Evolutionary conservation across 2,888 invertebrate species (phyloP), one percentile per base, ranked within the genome.

Genomic region (Scaptomyza parva): DNA sequence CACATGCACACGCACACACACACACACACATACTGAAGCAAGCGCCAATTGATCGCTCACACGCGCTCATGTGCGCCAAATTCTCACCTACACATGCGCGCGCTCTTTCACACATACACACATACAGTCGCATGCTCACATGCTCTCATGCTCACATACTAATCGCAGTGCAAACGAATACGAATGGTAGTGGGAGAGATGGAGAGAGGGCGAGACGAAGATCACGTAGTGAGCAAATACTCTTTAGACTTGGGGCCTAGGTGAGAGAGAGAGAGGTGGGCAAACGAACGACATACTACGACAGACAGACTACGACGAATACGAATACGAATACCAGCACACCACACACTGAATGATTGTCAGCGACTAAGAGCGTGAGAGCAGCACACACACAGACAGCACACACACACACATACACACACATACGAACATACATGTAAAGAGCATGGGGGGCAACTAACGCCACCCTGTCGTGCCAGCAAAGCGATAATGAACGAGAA

Each of bases 21-120:
- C 51, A 48, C 41, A 14, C 64, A 43, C 35, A 14, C 64, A 44
- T 22, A 60, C 43, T 35, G 18, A 37, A 9, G 48, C 52, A 74
- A 79, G 78, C 78, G 85, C 66, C 86, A 82, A 87, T 69, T 85
- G 88, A 82, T 87, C 67, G 76, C 73, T 63, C 73, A 70, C 78
- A 81, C 76, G 66, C 72, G 57, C 76, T 67, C 81, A 73, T 70
- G 57, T 65, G 62, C 72, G 68, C 83, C 85, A 85, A 87, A 85
- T 86, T 81, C 79, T 82, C 72, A 87, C 76, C 86, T 82, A 85
- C 69, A 84, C 87, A 67, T 26, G 33, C 58, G 50, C 55, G 22
- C 65, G 62, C 75, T 66, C 18, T 84, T 57, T 52, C 70, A 65
- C 76, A 62, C 62, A 62, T 48, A 53, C 73, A 43, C 66, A 45